Base-by-base conservation (phyloP, 2,888 invertebrate genomes). In the Tenthredo scrophulariae region DNA sequence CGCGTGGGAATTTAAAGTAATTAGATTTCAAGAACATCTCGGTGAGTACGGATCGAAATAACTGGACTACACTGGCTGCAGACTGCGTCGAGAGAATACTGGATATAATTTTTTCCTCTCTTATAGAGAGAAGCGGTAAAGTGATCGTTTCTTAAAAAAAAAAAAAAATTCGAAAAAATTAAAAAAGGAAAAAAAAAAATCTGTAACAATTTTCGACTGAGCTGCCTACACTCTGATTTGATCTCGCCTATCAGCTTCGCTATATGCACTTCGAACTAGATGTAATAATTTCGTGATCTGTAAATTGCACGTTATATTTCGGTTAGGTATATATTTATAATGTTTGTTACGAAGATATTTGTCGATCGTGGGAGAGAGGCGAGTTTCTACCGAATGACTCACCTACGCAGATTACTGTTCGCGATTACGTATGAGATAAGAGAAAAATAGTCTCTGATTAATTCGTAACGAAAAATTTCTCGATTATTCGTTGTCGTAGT, bases 1-100 rank as follows among this genome's bases (percentile, higher is more conserved):
- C 72, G 72, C 72, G 72, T 74, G 43, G 72, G 72, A 74, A 74
- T 74, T 74, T 74, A n/a, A 43, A 74, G 72, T 74, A 74, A 74
- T 74, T 74, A 74, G 72, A 74, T 74, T 74, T 74, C 72, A 74
- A 74, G 72, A 43, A 40, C 72, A 74, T 74, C 37, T 15, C 40
- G 22, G 40, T 43, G n/a, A 43, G 43, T 13, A 43, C 22, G 43
- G 67, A 67, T 67, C 67, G 67, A 67, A 67, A 74, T 74, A 43
- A 74, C 43, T 43, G 40, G 70, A 70, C 70, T n/a, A 40, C 67
- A 18, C 33, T 67, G 18, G 67, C 15, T 67, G 67, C 54, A 43
- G 54, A 18, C 29, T 50, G 50, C 54, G 26, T 22, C 22, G 4
- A 62, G 62, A 62, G 0, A 62, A 26, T 26, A 62, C 62, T 62